Evolutionary conservation across 2,797 vertebrate genomes (phyloP), one percentile per base, ranked within the genome.

Genomic region (Micromesistius poutassou): DNA sequence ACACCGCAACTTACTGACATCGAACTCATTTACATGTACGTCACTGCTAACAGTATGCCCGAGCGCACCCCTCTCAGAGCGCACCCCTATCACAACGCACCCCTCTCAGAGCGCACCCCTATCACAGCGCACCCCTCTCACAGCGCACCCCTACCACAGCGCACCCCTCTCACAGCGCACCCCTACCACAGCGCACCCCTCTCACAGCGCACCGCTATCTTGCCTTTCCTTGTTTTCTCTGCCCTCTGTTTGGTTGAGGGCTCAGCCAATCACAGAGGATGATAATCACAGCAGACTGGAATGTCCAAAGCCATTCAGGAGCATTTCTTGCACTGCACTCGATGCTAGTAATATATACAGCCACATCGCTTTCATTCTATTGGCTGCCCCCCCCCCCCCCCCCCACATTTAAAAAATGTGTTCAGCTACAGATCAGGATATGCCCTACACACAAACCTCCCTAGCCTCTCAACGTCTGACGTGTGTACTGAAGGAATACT

Each of bases 21-120:
- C 10, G 62, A 8, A 19, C 72, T 84, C 80, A 86, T 92, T 92
- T 90, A 84, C 89, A 90, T 89, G 82, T 80, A 87, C 85, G 88
- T 91, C 91, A 91, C 82, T 50, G 86, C 82, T 4, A 9, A 68
- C 62, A 68, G 62, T 25, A 68, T 62, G 62, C 62, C 62, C 28
- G 46, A 50, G 46, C 19, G 19, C 46, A 50, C 12, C 55, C 22
- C 55, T 25, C 5, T 35, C 33, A 35, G 46, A 19, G 16, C 22
- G 46, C 46, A 50, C 12, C 55, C 22, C 55, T 62, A n/a, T n/a
- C n/a, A n/a, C n/a, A n/a, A n/a, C 19, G 19, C 46, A 50, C 12
- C 55, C 22, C 55, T 25, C 5, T 35, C 33, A 35, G 46, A 19
- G 16, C 22, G 46, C 46, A 50, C 12, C 55, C 22, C 55, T 62